These are phyloP conservation scores for Urocyon cinereoargenteus DNA, from an alignment of 2,797 vertebrate species.

Conservation along the genomic window DNA sequence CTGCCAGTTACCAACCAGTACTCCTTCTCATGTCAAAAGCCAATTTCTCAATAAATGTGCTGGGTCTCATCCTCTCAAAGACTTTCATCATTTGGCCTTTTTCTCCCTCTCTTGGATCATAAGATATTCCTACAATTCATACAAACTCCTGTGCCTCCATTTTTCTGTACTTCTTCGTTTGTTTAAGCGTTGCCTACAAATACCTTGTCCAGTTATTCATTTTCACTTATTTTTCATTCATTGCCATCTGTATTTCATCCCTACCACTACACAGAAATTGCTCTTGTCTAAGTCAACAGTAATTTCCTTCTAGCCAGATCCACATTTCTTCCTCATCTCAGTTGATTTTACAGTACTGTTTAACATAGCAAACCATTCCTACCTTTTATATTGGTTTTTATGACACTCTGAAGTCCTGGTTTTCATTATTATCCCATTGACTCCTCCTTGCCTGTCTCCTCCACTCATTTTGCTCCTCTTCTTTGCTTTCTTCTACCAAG, in stretches of 20 bases:
- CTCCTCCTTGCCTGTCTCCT: neutral
- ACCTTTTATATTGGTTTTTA: neutral
- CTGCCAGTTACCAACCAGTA: neutral
- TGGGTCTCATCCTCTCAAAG: neutral
- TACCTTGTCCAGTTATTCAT: neutral
- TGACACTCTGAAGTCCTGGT: neutral
- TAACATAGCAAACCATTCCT: neutral
- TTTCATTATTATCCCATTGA: neutral
- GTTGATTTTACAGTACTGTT: neutral
- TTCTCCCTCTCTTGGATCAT: neutral
- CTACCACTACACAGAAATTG: neutral
- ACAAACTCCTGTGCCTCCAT: neutral
- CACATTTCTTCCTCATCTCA: neutral
- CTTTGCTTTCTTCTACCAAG: neutral
- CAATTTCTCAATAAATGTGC: neutral
- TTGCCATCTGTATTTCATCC: neutral
- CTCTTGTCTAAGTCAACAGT: neutral
- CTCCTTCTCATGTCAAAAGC: neutral
- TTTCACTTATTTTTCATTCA: neutral
- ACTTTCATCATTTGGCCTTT: neutral
- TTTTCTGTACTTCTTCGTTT: neutral
- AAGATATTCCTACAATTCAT: slow-evolving; percentile 28
- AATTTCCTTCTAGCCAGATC: neutral
- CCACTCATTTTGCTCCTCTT: neutral
- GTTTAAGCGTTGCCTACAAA: neutral